phyloP scores from a whole-genome alignment of 1,140 invertebrate genomes.

The Drosophila neocordata region DNA sequence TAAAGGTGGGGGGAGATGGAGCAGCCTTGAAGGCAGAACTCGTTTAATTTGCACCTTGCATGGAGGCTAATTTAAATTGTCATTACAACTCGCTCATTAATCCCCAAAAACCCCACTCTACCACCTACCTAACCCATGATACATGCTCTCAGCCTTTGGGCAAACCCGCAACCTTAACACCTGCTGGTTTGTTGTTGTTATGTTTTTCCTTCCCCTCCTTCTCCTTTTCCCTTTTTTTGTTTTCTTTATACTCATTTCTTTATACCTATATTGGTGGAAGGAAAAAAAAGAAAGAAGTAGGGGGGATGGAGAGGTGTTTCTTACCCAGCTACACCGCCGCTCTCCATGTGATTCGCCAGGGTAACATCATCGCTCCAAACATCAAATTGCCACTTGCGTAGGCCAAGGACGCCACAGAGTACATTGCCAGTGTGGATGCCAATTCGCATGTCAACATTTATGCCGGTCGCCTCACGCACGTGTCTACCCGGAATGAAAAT shows the following conservation, averaged over 20 bases:
- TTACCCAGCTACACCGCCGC: slow-evolving; percentile 96
- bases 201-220: slow-evolving; percentile 28
- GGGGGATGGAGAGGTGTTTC: slow-evolving; percentile 57
- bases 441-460: slow-evolving; percentile 97
- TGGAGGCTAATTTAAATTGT: slow-evolving; percentile 63
- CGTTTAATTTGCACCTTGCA: slow-evolving; percentile 55
- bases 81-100: slow-evolving; percentile 55
- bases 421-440: slow-evolving; percentile 97
- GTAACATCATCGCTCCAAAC: slow-evolving; percentile 99
- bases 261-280: background rate
- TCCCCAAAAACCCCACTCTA: slow-evolving; percentile 10
- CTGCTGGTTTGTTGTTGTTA: slow-evolving; percentile 30
- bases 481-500: slow-evolving; percentile 85
- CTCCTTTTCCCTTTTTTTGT: slow-evolving; percentile 13
- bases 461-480: slow-evolving; percentile 93
- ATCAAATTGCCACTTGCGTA: slow-evolving; percentile 99
- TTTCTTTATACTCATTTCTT: background rate
- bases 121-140: background rate
- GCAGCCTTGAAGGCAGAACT: slow-evolving; percentile 19
- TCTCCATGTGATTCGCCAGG: slow-evolving; percentile 98
- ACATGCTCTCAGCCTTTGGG: background rate
- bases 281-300: background rate
- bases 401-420: slow-evolving; percentile 96
- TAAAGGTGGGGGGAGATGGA: background rate
- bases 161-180: slow-evolving; percentile 1